These are phyloP conservation scores for Brachionus calyciflorus DNA, from an alignment of 1,140 invertebrate genomes.

Conservation along the genomic window DNA sequence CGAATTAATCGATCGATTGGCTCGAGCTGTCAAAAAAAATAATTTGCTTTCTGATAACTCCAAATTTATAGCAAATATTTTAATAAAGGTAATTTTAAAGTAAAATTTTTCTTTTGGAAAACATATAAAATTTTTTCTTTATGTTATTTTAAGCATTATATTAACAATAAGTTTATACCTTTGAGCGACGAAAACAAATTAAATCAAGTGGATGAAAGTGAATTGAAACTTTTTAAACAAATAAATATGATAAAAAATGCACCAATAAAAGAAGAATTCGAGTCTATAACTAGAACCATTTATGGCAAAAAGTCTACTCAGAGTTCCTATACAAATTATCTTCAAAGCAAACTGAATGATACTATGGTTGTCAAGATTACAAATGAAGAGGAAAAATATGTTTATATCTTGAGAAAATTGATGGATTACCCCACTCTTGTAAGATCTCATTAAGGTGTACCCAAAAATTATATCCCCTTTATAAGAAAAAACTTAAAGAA, in stretches of 20 bases:
- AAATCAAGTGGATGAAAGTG: slow-evolving; percentile 28
- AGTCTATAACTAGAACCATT: not conserved
- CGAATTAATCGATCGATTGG: not conserved
- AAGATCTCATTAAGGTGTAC: not conserved
- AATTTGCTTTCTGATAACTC: not conserved
- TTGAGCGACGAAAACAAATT: slow-evolving; percentile 38
- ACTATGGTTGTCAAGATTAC: slow-evolving; percentile 32
- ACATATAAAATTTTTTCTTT: not conserved
- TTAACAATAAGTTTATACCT: slow-evolving; percentile 33
- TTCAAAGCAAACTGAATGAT: slow-evolving; percentile 19
- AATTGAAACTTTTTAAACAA: slow-evolving; percentile 35
- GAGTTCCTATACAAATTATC: not conserved
- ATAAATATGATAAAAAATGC: slow-evolving; percentile 9
- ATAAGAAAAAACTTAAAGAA: no score
- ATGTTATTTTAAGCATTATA: slow-evolving; percentile 2
- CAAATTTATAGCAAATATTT: slow-evolving; percentile 15
- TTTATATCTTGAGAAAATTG: slow-evolving; percentile 33
- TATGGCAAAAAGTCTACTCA: not conserved
- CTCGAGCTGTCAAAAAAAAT: slow-evolving; percentile 20
- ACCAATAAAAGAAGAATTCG: not conserved
- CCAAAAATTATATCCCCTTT: no score
- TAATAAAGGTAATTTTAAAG: slow-evolving; percentile 6
- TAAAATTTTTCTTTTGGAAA: not conserved
- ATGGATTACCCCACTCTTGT: not conserved
- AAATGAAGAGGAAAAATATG: slow-evolving; percentile 45